Evolutionary conservation across 2,888 invertebrate species (phyloP).

Genomic region (Nasonovia ribisnigri): DNA sequence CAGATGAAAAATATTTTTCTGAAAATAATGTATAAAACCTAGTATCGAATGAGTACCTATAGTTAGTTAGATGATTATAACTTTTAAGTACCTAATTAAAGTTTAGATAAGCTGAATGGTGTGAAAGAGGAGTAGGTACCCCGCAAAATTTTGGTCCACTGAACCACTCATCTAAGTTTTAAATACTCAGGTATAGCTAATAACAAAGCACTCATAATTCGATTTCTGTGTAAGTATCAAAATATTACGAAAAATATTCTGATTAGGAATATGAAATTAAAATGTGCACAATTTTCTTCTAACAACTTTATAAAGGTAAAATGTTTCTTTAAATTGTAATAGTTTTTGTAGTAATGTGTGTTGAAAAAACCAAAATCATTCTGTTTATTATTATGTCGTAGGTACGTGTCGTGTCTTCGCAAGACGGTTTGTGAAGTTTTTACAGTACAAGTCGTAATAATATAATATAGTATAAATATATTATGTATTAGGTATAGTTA

Average conservation of each 20-base stretch:
- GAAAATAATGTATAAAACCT: background rate
- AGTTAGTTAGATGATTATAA: background rate
- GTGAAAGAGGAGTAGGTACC: background rate
- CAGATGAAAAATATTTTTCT: background rate
- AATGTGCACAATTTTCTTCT: too few species aligned
- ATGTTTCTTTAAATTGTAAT: background rate
- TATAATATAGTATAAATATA: background rate
- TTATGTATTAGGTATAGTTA: background rate
- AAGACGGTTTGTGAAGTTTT: background rate
- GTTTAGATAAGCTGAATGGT: background rate
- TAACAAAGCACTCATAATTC: background rate
- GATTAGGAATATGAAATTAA: background rate
- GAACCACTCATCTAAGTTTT: background rate
- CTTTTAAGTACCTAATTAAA: background rate
- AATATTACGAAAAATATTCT: background rate
- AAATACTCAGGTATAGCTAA: background rate
- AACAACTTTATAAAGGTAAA: too few species aligned
- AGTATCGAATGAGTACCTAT: background rate
- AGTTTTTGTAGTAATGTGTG: background rate
- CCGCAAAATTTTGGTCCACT: background rate
- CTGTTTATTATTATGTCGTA: background rate
- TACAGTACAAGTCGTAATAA: constrained; percentile 6
- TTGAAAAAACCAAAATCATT: background rate
- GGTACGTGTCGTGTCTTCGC: background rate
- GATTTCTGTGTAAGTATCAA: background rate